These are phyloP conservation scores for Pyxicephalus adspersus DNA, from an alignment of 2,113 vertebrate genomes.

Conservation along the genomic window DNA sequence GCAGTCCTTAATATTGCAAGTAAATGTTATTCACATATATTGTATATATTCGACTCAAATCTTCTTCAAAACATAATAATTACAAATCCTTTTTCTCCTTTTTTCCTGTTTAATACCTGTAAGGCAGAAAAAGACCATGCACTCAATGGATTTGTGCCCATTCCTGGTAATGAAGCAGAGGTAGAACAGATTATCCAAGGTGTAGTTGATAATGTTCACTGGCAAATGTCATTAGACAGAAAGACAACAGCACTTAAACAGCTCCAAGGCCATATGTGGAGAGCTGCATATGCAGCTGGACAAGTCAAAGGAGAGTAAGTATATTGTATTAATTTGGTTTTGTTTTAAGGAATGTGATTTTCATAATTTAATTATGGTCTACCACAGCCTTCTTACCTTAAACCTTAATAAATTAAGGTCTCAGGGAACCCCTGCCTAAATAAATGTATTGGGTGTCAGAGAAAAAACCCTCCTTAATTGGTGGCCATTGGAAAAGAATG, in stretches of 20 bases:
- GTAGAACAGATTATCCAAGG: conserved; percentile 85
- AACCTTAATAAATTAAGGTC: too few species aligned
- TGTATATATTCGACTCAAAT: too few species aligned
- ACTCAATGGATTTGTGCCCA: conserved; percentile 80
- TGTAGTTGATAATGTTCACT: conserved; percentile 85
- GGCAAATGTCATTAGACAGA: conserved; percentile 95
- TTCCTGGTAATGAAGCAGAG: conserved; percentile 82
- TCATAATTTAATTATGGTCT: too few species aligned
- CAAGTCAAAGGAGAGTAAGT: conserved; percentile 95
- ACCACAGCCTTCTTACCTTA: too few species aligned
- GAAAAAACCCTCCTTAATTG: too few species aligned
- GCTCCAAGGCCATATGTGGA: conserved; percentile 97
- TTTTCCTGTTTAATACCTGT: not conserved
- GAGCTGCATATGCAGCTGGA: conserved; percentile 82
- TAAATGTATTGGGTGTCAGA: too few species aligned
- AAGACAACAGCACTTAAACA: conserved; percentile 95
- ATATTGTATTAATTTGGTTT: conserved; percentile 34
- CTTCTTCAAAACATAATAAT: not conserved
- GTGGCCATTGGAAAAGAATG: too few species aligned
- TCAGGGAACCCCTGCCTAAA: too few species aligned
- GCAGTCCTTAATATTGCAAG: too few species aligned
- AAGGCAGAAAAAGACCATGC: conserved; percentile 85
- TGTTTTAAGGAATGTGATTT: not conserved
- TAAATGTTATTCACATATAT: too few species aligned
- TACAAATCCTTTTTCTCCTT: not conserved